A percentile compares a stretch with the other conserved stretches of the same genome.
phyloP scores from a whole-genome alignment of 2,888 invertebrate species.

The Peribatodes rhomboidaria region DNA sequence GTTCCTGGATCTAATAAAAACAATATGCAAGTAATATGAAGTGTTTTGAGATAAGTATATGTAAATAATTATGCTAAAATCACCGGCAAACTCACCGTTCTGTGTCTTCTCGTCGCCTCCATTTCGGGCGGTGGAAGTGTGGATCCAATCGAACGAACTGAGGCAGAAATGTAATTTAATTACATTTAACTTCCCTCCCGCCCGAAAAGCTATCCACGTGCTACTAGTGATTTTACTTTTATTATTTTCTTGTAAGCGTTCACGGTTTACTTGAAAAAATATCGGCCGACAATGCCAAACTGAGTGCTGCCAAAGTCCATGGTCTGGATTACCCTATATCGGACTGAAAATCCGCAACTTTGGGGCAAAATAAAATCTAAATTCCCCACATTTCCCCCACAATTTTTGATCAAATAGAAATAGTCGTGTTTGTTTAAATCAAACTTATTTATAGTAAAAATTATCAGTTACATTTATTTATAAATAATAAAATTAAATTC shows the following conservation, averaged over 20 bases:
- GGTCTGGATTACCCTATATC: too few relatives aligned
- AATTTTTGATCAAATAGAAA: too few relatives aligned
- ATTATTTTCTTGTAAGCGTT: not conserved
- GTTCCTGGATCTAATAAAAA: conserved; percentile 60
- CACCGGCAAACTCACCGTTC: conserved; percentile 61
- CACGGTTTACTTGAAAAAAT: conserved; percentile 11
- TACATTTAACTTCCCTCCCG: conserved; percentile 33
- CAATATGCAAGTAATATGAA: not conserved
- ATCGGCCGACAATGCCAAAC: conserved; percentile 40
- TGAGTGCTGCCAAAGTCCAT: too few relatives aligned
- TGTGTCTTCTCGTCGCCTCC: conserved; percentile 70
- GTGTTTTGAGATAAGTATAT: too few relatives aligned
- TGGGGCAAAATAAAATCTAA: too few relatives aligned
- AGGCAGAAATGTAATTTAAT: not conserved
- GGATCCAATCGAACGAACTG: not conserved
- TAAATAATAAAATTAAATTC: too few relatives aligned
- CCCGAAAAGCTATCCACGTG: too few relatives aligned
- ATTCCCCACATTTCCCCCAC: too few relatives aligned
- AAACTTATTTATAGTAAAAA: too few relatives aligned
- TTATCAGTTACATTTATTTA: too few relatives aligned
- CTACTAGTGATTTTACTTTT: not conserved
- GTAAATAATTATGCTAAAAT: not conserved
- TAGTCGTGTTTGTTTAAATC: too few relatives aligned
- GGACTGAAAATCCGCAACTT: too few relatives aligned
- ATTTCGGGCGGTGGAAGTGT: conserved; percentile 49